phyloP scores from a whole-genome alignment of 2,888 invertebrate genomes.

The Campoplex capitator region DNA sequence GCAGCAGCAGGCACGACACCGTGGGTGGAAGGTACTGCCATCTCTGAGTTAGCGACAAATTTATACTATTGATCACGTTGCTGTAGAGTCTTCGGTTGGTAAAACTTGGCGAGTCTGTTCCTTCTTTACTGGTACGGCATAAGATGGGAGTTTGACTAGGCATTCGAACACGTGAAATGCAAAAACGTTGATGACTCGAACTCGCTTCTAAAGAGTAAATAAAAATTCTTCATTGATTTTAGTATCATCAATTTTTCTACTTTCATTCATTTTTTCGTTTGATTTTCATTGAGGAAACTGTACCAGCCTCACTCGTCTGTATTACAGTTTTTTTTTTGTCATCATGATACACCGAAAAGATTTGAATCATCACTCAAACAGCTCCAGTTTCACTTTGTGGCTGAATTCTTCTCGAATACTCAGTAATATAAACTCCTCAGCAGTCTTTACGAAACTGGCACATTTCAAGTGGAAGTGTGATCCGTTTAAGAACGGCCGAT shows the following conservation, averaged over 20 bases:
- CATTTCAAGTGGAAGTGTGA: background rate
- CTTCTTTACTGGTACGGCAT: conserved; percentile 6
- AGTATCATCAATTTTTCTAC: background rate
- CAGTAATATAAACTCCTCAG: background rate
- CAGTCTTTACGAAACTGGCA: background rate
- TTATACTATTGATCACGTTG: background rate
- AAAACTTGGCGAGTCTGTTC: background rate
- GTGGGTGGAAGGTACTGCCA: background rate
- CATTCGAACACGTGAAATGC: background rate
- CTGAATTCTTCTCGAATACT: background rate
- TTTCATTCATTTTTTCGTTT: too few species aligned
- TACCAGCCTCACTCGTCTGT: background rate
- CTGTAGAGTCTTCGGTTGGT: conserved; percentile 11
- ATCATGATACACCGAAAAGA: background rate
- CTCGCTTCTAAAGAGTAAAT: background rate
- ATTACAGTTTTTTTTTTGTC: background rate
- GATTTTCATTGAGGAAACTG: background rate
- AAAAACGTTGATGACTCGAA: background rate
- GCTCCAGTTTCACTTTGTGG: background rate
- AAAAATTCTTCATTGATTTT: background rate
- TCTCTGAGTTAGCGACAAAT: background rate
- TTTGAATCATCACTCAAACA: background rate
- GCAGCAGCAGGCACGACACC: background rate
- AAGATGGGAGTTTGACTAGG: background rate
- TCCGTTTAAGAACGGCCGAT: background rate